phyloP scores from a whole-genome alignment of 2,113 vertebrate genomes.

The Poecile atricapillus region DNA sequence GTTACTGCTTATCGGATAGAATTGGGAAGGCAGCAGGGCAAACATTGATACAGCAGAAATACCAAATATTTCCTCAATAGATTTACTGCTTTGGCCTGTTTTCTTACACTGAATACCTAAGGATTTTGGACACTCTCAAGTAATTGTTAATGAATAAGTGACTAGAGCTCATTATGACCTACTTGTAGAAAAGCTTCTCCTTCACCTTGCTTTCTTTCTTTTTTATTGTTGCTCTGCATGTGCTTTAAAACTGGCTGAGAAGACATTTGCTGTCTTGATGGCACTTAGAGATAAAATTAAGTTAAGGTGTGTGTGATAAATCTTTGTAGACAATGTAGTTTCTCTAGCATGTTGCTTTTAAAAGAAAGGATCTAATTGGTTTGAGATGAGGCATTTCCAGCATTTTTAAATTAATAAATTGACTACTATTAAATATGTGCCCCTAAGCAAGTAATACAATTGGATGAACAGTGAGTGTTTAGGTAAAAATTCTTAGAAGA shows the following conservation, averaged over 20 bases:
- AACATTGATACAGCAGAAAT: background rate
- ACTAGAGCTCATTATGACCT: background rate
- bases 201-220: accelerated
- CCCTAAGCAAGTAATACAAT: background rate
- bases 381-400: background rate
- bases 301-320: background rate
- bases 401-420: background rate
- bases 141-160: background rate
- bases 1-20: background rate
- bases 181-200: background rate
- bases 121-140: background rate
- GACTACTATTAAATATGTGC: background rate
- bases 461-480: background rate
- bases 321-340: background rate
- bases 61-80: background rate
- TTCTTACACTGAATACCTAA: background rate
- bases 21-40: background rate
- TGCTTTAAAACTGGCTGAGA: background rate
- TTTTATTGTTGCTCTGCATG: accelerated
- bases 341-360: accelerated
- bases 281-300: background rate
- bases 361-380: accelerated
- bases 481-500: background rate
- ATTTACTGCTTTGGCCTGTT: background rate
- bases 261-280: background rate